Evolutionary conservation across 2,113 vertebrate species (phyloP).

Genomic region (Otis tarda): DNA sequence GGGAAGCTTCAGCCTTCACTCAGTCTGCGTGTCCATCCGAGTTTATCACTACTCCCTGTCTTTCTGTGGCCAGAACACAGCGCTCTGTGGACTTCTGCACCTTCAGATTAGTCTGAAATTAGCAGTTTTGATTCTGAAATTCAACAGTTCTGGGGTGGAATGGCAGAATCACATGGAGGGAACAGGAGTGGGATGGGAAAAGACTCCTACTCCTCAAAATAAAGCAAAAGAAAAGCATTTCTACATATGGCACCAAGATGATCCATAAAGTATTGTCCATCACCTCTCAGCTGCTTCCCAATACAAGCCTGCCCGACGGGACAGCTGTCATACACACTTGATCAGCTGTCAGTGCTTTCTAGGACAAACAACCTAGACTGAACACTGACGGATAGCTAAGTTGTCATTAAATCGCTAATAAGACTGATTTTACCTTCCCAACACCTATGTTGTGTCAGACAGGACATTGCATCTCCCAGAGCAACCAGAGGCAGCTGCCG

Average conservation of each 20-base stretch:
- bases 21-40: rapidly evolving
- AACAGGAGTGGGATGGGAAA: neutral
- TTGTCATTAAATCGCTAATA: neutral
- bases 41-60: neutral
- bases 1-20: neutral
- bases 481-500: neutral
- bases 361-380: neutral
- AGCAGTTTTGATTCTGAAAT: too few relatives aligned
- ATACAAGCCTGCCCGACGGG: neutral
- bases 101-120: neutral
- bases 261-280: neutral
- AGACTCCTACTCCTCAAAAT: neutral
- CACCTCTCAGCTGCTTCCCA: neutral
- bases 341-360: neutral
- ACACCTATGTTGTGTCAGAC: neutral
- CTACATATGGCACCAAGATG: rapidly evolving
- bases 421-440: neutral
- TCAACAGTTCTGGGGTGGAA: neutral
- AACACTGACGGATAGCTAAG: neutral
- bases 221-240: neutral
- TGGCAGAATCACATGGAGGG: neutral
- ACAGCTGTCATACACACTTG: neutral
- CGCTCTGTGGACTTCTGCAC: neutral
- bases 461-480: neutral
- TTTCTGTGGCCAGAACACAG: neutral